Percentiles rank a stretch among this genome's conserved stretches.
Conservation (phyloP, 2,113 vertebrate genomes). For the Epinephelus cyanopodus region DNA sequence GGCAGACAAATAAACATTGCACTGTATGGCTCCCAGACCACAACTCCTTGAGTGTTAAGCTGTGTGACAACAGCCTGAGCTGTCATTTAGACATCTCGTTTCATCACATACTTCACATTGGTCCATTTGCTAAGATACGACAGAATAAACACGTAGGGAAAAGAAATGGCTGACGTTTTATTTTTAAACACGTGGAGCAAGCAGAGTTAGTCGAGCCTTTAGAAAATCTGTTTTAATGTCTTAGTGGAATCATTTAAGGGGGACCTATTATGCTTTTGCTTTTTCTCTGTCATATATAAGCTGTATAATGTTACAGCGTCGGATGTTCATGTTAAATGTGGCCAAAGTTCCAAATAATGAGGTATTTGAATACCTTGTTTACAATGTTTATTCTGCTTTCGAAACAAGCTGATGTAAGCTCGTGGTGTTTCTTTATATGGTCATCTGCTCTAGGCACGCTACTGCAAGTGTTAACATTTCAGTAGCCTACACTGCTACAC, state of each 20-base stretch:
- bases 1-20: slow-evolving; percentile 57
- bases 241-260: not conserved
- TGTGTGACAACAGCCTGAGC: slow-evolving; percentile 72
- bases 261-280: too few relatives aligned
- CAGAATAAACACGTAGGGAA: slow-evolving; percentile 67
- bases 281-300: too few relatives aligned
- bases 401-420: too few relatives aligned
- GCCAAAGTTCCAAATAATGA: too few relatives aligned
- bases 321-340: too few relatives aligned
- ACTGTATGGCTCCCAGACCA: slow-evolving; percentile 53
- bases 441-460: too few relatives aligned
- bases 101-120: slow-evolving; percentile 78
- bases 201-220: slow-evolving; percentile 37
- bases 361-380: too few relatives aligned
- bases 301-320: too few relatives aligned
- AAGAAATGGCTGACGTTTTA: slow-evolving; percentile 62
- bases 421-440: too few relatives aligned
- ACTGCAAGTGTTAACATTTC: too few relatives aligned
- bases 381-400: too few relatives aligned
- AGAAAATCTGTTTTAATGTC: slow-evolving; percentile 40
- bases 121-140: slow-evolving; percentile 68
- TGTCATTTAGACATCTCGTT: slow-evolving; percentile 73
- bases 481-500: too few relatives aligned
- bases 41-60: slow-evolving; percentile 73
- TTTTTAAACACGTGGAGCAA: slow-evolving; percentile 60